Base-by-base conservation (phyloP, 2,888 invertebrate species). In the Esperia sulphurella region DNA sequence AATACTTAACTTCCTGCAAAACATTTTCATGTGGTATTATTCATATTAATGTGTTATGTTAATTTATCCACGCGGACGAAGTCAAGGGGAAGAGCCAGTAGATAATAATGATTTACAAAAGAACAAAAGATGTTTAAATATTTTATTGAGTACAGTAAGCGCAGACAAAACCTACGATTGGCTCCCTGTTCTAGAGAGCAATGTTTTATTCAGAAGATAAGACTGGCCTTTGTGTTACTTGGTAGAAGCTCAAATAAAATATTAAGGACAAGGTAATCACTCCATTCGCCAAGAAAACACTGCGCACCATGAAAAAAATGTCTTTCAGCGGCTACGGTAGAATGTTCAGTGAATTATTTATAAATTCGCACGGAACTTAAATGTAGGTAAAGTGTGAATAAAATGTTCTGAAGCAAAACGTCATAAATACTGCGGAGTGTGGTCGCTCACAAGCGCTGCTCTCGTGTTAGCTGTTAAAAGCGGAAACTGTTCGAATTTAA, bases 191-290 rank as follows among this genome's bases (percentile, higher is more conserved):
- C 55, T 57, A 47, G 47, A 40, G 43, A 43, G 38, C 58, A 61
- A 83, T 84, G 81, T 83, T 79, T 84, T 83, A 85, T 85, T 83
- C 82, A 85, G 63, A 56, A 75, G 72, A 72, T 75, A 78, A 76
- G 71, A 73, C 79, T 77, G 77, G 77, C 77, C 80, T 83, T 78
- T 79, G 82, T 77, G 76, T 77, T 78, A 70, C 77, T 79, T 70
- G 71, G 71, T 76, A 79, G 75, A 68, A 77, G 74, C 73, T 70
- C 70, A 74, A 78, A 83, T 83, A 80, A 79, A 83, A 82, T 81
- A 83, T 79, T 82, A 75, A 82, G 66, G 65, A 72, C 71, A 73
- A 76, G 71, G 78, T 81, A 79, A 84, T 84, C 79, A 79, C 75
- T 82, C 76, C 65, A 75, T 77, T 80, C 73, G 73, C 70, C 64